These are phyloP conservation scores for Calliopum simillimum DNA, from an alignment of 2,888 invertebrate species.

Conservation along the genomic window DNA sequence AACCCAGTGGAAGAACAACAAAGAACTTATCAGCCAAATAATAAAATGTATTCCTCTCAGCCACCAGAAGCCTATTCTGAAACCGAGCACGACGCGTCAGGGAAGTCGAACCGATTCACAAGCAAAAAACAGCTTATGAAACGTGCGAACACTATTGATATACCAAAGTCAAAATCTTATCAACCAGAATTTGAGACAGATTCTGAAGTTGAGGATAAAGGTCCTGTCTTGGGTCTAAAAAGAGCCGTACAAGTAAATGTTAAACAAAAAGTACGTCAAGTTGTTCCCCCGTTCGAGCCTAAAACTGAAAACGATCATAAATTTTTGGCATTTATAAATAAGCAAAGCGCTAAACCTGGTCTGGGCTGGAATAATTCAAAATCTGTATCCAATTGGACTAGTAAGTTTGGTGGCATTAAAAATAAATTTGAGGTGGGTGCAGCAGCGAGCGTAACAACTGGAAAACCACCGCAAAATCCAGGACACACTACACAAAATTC, in stretches of 20 bases:
- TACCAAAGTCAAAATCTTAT: slow-evolving; percentile 75
- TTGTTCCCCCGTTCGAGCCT: slow-evolving; percentile 78
- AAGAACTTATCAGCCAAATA: slow-evolving; percentile 15
- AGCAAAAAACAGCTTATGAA: slow-evolving; percentile 83
- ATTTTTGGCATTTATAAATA: slow-evolving; percentile 84
- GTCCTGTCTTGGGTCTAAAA: slow-evolving; percentile 68
- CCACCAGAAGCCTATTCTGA: background rate
- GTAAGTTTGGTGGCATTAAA: slow-evolving; percentile 85
- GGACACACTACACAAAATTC: slow-evolving; percentile 63
- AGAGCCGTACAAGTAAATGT: slow-evolving; percentile 72
- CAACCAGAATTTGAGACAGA: slow-evolving; percentile 70
- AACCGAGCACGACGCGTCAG: slow-evolving; percentile 45
- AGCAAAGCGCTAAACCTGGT: slow-evolving; percentile 72
- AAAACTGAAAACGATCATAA: slow-evolving; percentile 89
- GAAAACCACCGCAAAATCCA: slow-evolving; percentile 66
- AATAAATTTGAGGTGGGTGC: slow-evolving; percentile 77
- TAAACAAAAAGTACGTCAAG: slow-evolving; percentile 65
- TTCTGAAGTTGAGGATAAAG: slow-evolving; percentile 62
- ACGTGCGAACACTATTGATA: slow-evolving; percentile 89
- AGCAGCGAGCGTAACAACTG: slow-evolving; percentile 62
- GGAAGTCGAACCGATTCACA: slow-evolving; percentile 55
- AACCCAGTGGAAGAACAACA: background rate
- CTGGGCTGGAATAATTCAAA: slow-evolving; percentile 63
- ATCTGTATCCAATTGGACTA: slow-evolving; percentile 79
- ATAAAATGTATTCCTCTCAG: background rate